Conservation (phyloP, 2,797 vertebrate species). For the Distichodus sexfasciatus region DNA sequence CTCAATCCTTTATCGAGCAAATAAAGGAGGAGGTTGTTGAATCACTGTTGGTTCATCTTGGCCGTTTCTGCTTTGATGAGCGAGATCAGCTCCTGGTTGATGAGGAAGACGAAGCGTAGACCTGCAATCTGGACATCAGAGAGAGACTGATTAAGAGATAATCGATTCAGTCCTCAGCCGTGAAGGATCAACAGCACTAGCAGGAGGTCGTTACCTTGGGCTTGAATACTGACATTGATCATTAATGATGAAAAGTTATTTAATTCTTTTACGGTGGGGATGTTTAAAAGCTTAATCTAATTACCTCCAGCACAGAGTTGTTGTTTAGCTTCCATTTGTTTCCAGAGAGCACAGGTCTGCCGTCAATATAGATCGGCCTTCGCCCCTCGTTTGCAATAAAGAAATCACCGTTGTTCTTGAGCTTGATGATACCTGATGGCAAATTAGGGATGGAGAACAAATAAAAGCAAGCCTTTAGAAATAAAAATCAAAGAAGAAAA, state of each 20-base stretch:
- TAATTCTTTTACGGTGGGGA: too few relatives aligned
- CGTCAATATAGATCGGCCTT: constrained; percentile 91
- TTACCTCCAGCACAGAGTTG: constrained; percentile 94
- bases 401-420: constrained; percentile 96
- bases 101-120: constrained; percentile 94
- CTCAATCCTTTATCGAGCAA: neutral
- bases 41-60: constrained; percentile 91
- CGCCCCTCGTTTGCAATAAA: constrained; percentile 94
- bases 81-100: constrained; percentile 94
- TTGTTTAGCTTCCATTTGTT: constrained; percentile 97
- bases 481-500: neutral
- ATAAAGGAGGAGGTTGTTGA: neutral
- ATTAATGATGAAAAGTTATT: too few relatives aligned
- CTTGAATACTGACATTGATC: too few relatives aligned
- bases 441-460: neutral
- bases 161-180: neutral
- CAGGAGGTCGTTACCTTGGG: neutral
- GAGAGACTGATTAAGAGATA: constrained; percentile 14
- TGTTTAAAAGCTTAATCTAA: neutral
- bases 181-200: neutral
- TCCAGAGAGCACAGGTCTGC: constrained; percentile 88
- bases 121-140: constrained; percentile 84
- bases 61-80: constrained; percentile 95
- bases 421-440: constrained; percentile 85
- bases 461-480: neutral